Evolutionary conservation across 2,888 invertebrate genomes (phyloP).

Genomic region (Saturnia pavonia): DNA sequence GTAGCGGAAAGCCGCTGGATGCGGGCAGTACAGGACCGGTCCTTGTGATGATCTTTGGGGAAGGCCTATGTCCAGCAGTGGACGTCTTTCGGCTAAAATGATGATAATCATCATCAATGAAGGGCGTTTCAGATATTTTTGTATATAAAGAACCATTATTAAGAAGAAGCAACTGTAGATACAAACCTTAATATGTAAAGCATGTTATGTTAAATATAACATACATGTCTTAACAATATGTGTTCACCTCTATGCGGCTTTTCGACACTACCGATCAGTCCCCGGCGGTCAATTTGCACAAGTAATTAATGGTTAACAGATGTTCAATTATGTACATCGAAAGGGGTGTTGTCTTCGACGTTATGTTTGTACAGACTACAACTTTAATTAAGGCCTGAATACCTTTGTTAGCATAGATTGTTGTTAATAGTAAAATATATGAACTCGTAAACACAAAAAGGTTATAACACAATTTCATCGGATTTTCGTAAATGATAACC

Average conservation of each 20-base stretch:
- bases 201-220: background rate
- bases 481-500: too few relatives aligned
- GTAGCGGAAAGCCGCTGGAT: too few relatives aligned
- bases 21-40: too few relatives aligned
- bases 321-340: conserved; percentile 9
- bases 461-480: background rate
- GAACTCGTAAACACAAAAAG: background rate
- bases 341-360: background rate
- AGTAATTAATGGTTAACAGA: conserved; percentile 21
- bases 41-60: too few relatives aligned
- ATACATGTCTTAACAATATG: background rate
- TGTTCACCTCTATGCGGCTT: background rate
- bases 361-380: background rate
- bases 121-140: too few relatives aligned
- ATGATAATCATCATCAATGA: too few relatives aligned
- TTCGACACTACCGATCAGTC: conserved; percentile 12
- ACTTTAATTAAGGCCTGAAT: background rate
- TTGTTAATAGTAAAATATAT: background rate
- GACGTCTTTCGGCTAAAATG: too few relatives aligned
- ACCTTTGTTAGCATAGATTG: background rate
- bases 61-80: too few relatives aligned
- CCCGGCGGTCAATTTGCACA: conserved; percentile 27
- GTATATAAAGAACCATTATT: too few relatives aligned
- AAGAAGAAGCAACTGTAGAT: too few relatives aligned
- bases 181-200: too few relatives aligned